These are phyloP conservation scores for Hydropsyche betteni DNA, from an alignment of 2,888 invertebrate genomes.

Conservation along the genomic window DNA sequence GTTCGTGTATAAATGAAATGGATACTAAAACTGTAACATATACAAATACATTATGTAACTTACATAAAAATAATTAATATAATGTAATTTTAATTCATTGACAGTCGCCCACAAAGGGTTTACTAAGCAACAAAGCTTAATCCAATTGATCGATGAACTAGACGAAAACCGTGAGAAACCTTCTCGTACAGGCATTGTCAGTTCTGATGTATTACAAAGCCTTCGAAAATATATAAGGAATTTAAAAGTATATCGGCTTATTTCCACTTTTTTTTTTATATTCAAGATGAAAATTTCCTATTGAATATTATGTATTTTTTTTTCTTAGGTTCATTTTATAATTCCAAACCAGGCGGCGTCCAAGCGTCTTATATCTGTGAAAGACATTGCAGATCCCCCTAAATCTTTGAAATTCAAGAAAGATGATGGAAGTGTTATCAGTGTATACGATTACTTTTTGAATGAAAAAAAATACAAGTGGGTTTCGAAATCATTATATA, in stretches of 20 bases:
- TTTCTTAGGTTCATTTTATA: conserved; percentile 59
- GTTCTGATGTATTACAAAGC: conserved; percentile 55
- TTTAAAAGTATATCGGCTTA: conserved; percentile 57
- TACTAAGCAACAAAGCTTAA: conserved; percentile 66
- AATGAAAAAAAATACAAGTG: conserved; percentile 59
- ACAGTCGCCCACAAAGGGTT: conserved; percentile 83
- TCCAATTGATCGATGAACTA: conserved; percentile 61
- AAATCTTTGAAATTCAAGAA: conserved; percentile 57
- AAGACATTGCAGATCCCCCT: conserved; percentile 58
- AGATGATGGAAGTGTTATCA: conserved; percentile 55
- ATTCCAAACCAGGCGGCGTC: conserved; percentile 59
- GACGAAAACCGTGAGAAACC: conserved; percentile 9
- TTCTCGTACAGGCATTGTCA: background rate
- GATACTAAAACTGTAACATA: no score
- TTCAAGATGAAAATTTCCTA: background rate
- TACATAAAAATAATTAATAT: conserved; percentile 13
- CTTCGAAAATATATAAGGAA: conserved; percentile 59
- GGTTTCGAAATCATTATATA: background rate
- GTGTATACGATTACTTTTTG: conserved; percentile 63
- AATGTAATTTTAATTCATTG: conserved; percentile 41
- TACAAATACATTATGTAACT: no score
- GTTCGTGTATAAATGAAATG: no score
- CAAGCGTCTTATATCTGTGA: conserved; percentile 61
- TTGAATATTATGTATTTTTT: background rate
- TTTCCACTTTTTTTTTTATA: background rate